A percentile compares a stretch with the other conserved stretches of the same genome.
Conservation (phyloP, 2,797 vertebrate genomes). For the Gambusia yucatana region DNA sequence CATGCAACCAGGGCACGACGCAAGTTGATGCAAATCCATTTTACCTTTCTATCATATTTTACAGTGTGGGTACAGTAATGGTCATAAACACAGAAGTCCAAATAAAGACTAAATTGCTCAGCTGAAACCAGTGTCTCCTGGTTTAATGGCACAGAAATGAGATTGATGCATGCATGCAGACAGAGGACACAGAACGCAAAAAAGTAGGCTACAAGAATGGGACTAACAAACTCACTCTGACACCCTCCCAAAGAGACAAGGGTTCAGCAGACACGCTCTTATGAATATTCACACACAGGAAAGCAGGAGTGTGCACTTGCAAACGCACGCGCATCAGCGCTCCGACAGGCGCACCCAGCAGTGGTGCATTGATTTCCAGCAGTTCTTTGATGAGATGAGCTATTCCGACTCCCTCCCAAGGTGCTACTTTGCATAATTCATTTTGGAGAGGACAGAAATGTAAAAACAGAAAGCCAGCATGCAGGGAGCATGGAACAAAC, state of each 20-base stretch:
- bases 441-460: conserved; percentile 72
- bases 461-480: conserved; percentile 75
- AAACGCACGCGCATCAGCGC: conserved; percentile 38
- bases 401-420: conserved; percentile 80
- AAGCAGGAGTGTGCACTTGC: conserved; percentile 43
- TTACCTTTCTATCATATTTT: conserved; percentile 45
- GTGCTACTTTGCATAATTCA: conserved; percentile 82
- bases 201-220: conserved; percentile 62
- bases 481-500: conserved; percentile 66
- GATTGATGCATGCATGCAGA: conserved; percentile 55
- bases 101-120: conserved; percentile 70
- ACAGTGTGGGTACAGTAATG: conserved; percentile 76
- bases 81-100: conserved; percentile 68
- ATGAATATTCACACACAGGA: conserved; percentile 67
- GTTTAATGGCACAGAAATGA: conserved; percentile 64
- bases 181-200: conserved; percentile 31
- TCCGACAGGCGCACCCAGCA: conserved; percentile 65
- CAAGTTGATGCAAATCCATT: conserved; percentile 71
- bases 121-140: conserved; percentile 61
- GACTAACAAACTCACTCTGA: conserved; percentile 40
- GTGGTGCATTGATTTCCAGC: conserved; percentile 79
- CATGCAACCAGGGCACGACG: conserved; percentile 59
- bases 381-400: conserved; percentile 81
- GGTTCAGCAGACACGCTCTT: conserved; percentile 38
- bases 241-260: conserved; percentile 54